phyloP scores from a whole-genome alignment of 2,113 vertebrate species.

The Chauna torquata region DNA sequence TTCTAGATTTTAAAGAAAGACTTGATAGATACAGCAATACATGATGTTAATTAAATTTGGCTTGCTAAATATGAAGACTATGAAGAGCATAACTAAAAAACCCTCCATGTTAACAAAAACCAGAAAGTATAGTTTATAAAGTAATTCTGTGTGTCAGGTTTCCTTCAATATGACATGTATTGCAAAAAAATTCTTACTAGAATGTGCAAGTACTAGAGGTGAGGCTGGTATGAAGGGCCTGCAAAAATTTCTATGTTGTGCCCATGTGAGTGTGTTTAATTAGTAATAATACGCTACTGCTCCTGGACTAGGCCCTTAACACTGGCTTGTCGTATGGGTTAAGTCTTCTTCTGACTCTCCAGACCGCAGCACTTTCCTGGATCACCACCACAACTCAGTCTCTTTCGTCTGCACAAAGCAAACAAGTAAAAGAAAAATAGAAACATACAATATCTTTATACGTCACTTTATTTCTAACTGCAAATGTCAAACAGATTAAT shows the following conservation, averaged over 20 bases:
- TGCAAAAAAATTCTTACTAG: neutral
- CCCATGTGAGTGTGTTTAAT: neutral
- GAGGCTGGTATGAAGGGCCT: neutral
- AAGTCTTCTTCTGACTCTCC: neutral
- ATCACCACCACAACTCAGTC: neutral
- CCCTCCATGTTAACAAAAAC: neutral
- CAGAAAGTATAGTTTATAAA: neutral
- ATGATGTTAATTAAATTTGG: conserved; percentile 12
- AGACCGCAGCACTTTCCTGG: neutral
- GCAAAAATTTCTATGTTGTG: neutral
- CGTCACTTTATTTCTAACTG: conserved; percentile 34
- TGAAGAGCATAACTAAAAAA: neutral
- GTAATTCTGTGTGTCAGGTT: neutral
- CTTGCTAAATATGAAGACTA: neutral
- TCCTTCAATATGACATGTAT: neutral
- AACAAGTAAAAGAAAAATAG: conserved; percentile 31
- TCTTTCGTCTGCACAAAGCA: conserved; percentile 25
- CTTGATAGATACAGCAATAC: neutral
- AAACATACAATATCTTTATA: conserved; percentile 15
- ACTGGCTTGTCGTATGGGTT: neutral
- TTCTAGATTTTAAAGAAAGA: neutral
- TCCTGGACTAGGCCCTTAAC: neutral
- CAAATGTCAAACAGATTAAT: conserved; percentile 47
- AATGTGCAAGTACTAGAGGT: neutral
- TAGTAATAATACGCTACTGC: neutral